phyloP scores from a whole-genome alignment of 2,797 vertebrate species.

The Dendrocincla fuliginosa region DNA sequence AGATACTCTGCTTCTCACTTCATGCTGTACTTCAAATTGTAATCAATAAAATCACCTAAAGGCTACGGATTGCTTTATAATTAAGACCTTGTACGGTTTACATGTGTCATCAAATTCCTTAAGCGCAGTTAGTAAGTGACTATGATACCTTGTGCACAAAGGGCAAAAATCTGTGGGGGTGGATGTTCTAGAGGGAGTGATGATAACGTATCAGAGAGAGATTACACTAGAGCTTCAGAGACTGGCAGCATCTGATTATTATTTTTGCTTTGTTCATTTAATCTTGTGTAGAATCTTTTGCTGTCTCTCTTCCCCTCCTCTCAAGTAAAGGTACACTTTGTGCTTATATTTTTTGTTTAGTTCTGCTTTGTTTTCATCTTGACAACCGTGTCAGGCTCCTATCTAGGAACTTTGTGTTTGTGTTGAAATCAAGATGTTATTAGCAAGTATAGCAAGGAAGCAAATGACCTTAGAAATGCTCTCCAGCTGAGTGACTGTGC shows the following conservation, averaged over 20 bases:
- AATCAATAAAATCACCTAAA: neutral
- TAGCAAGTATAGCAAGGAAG: neutral
- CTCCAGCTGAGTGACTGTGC: neutral
- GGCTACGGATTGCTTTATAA: neutral
- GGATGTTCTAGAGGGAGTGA: neutral
- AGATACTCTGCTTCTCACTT: neutral
- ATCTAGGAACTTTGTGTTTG: neutral
- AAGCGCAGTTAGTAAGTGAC: neutral
- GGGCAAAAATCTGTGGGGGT: neutral
- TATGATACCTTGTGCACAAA: neutral
- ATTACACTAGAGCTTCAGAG: neutral
- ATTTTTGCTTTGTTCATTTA: neutral
- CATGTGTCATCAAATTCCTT: neutral
- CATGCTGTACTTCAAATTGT: neutral
- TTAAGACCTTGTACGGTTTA: neutral
- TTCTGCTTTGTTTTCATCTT: neutral
- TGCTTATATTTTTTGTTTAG: neutral
- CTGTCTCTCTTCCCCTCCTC: neutral
- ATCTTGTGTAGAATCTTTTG: neutral
- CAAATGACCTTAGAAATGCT: neutral
- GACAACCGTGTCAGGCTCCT: neutral
- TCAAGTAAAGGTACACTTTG: neutral
- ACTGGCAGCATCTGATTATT: neutral
- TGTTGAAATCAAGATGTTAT: neutral
- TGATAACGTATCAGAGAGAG: neutral